Percentiles rank a stretch among this genome's conserved stretches.
These are phyloP conservation scores for Acanthosepion lycidas DNA, from an alignment of 2,888 invertebrate genomes.

Conservation along the genomic window DNA sequence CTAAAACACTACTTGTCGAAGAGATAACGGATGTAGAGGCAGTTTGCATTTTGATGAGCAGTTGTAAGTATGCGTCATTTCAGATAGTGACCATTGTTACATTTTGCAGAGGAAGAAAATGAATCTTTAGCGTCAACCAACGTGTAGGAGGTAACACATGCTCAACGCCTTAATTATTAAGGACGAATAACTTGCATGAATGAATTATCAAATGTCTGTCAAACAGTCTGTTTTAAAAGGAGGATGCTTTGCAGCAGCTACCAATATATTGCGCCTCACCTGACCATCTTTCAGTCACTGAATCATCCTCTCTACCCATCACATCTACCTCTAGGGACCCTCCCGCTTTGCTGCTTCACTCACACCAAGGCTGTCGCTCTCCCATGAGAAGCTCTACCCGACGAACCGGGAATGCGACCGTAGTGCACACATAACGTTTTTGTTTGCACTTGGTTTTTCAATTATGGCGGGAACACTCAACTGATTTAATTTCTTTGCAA, in stretches of 20 bases:
- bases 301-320: background rate
- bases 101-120: background rate
- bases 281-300: background rate
- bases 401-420: background rate
- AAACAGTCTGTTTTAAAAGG: background rate
- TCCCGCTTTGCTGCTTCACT: background rate
- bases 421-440: background rate
- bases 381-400: background rate
- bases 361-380: slow-evolving; percentile 12
- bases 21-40: no score
- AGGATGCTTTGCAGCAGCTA: background rate
- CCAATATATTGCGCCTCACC: background rate
- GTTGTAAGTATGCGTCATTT: background rate
- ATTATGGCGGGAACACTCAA: slow-evolving; percentile 17
- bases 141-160: background rate
- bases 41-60: background rate
- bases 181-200: background rate
- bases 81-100: background rate
- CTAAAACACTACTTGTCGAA: no score
- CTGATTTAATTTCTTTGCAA: slow-evolving; percentile 15
- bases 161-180: background rate
- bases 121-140: background rate
- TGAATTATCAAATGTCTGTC: background rate
- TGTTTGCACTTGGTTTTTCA: background rate
- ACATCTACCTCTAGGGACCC: background rate